phyloP scores from a whole-genome alignment of 2,113 vertebrate genomes.

The Desmodus rotundus region DNA sequence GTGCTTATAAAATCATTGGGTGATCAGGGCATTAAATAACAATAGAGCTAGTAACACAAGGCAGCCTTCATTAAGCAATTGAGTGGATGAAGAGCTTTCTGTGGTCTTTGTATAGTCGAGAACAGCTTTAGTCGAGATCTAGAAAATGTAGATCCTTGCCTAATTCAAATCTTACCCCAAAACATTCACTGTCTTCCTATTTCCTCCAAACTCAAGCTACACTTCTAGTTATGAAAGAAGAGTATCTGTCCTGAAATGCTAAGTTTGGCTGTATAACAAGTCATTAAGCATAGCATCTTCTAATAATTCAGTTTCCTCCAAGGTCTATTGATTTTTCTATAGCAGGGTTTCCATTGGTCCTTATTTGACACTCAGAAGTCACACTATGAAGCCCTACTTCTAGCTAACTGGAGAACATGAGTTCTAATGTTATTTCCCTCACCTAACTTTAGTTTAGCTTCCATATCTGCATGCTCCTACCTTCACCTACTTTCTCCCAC shows the following conservation, averaged over 20 bases:
- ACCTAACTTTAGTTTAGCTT: background rate
- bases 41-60: background rate
- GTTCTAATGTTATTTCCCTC: background rate
- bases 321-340: background rate
- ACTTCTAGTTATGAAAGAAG: background rate
- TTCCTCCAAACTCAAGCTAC: background rate
- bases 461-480: background rate
- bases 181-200: background rate
- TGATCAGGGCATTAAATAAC: background rate
- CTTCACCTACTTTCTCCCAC: background rate
- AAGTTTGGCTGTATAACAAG: background rate
- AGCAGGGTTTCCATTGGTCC: background rate
- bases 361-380: background rate
- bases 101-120: background rate
- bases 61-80: background rate
- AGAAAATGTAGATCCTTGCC: background rate
- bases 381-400: background rate
- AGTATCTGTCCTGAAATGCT: background rate
- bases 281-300: background rate
- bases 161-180: background rate
- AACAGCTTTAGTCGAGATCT: background rate
- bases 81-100: background rate
- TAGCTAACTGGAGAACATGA: background rate
- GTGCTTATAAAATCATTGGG: background rate
- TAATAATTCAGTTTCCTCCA: background rate